Percentiles rank a stretch among this genome's conserved stretches.
Conservation (phyloP, 2,797 vertebrate species). For the Luscinia megarhynchos region DNA sequence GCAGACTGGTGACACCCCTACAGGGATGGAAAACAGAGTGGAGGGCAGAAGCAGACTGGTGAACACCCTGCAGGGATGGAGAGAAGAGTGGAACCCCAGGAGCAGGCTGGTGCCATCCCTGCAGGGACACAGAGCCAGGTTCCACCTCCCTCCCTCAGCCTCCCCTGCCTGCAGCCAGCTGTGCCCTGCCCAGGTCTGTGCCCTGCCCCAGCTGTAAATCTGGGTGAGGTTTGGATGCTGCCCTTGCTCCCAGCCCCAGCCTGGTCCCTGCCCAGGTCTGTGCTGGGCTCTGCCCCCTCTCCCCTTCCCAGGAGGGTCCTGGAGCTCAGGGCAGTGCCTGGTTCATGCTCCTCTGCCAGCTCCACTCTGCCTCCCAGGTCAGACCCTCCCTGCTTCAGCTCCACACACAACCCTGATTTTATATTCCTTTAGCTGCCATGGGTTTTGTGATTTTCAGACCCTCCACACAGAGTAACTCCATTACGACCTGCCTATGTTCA, state of each 20-base stretch:
- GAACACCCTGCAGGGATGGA: neutral
- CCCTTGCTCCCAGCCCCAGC: too few relatives aligned
- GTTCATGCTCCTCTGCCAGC: neutral
- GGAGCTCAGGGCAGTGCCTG: fast-evolving
- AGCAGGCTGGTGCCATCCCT: neutral
- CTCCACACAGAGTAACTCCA: neutral
- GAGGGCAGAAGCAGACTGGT: neutral
- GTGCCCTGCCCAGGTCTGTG: neutral
- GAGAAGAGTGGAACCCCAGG: too few relatives aligned
- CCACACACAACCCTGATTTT: fast-evolving
- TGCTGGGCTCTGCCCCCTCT: neutral
- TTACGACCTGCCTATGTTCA: neutral
- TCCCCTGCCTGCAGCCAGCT: too few relatives aligned
- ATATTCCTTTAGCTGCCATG: neutral
- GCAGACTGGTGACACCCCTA: neutral
- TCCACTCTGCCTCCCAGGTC: neutral
- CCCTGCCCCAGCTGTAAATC: neutral
- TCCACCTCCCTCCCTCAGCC: too few relatives aligned
- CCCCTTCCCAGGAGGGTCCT: fast-evolving
- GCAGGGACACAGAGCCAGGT: neutral
- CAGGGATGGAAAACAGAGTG: neutral
- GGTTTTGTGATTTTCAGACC: neutral
- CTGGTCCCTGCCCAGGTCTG: too few relatives aligned
- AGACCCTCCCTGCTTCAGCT: neutral
- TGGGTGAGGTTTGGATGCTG: too few relatives aligned